A percentile compares a stretch with the other conserved stretches of the same genome.
phyloP scores from a whole-genome alignment of 2,888 invertebrate genomes.

The Poecilus cupreus region DNA sequence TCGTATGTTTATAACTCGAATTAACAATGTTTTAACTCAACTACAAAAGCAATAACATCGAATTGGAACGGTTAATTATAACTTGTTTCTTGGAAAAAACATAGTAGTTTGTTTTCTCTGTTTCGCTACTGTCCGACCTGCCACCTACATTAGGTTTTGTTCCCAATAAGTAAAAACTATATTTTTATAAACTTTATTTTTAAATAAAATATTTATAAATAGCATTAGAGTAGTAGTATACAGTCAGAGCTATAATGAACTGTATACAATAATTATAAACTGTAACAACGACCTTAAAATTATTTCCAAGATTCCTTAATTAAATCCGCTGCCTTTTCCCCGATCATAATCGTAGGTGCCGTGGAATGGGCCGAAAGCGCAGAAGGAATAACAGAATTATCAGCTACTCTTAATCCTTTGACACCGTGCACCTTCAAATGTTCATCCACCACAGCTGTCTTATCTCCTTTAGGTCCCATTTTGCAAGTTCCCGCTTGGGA shows the following conservation, averaged over 20 bases:
- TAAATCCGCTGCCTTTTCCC: conserved; percentile 76
- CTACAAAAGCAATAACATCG: too few species aligned
- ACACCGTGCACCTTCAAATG: conserved; percentile 75
- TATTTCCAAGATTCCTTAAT: conserved; percentile 72
- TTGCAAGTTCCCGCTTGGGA: conserved; percentile 76
- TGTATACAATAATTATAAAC: neutral
- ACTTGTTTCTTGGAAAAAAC: too few species aligned
- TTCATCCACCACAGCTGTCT: conserved; percentile 76
- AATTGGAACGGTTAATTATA: too few species aligned
- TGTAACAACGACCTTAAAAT: neutral
- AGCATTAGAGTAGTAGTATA: neutral
- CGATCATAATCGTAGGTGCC: conserved; percentile 76
- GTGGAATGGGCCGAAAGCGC: conserved; percentile 75
- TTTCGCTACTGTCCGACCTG: too few species aligned
- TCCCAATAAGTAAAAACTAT: too few species aligned
- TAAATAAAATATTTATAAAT: conserved; percentile 14
- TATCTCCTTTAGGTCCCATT: conserved; percentile 75
- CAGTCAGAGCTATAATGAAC: too few species aligned
- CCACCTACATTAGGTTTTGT: too few species aligned
- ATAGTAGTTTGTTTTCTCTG: too few species aligned
- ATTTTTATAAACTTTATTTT: neutral
- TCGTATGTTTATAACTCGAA: too few species aligned
- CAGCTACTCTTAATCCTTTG: conserved; percentile 74
- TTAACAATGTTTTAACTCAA: too few species aligned
- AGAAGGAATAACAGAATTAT: conserved; percentile 76